phyloP scores from a whole-genome alignment of 2,113 vertebrate genomes.

The Dunckerocampus dactyliophorus region DNA sequence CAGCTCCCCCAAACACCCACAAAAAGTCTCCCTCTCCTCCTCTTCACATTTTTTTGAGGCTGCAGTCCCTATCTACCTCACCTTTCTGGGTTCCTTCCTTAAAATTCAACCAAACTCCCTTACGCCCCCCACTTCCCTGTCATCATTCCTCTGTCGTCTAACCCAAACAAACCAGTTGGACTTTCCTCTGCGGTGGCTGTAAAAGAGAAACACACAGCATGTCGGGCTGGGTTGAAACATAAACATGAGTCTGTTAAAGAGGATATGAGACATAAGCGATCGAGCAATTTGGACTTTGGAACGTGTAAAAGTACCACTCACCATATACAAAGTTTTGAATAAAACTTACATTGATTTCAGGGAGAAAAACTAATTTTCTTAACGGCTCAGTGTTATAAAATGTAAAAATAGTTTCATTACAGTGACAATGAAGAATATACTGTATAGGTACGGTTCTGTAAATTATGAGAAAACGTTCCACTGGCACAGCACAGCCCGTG shows the following conservation, averaged over 20 bases:
- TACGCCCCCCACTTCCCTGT: conserved; percentile 20
- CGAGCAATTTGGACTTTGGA: conserved; percentile 22
- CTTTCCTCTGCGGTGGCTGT: conserved; percentile 54
- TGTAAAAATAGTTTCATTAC: no score
- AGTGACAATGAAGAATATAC: not conserved
- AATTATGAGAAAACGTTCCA: conserved; percentile 28
- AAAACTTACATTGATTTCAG: not conserved
- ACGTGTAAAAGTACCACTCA: conserved; percentile 2
- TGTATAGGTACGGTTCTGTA: conserved; percentile 3
- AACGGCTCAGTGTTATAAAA: no score
- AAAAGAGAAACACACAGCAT: conserved; percentile 58
- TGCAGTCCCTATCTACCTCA: conserved; percentile 5
- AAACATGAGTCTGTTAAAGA: conserved; percentile 59
- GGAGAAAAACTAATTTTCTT: not conserved
- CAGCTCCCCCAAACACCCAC: not conserved
- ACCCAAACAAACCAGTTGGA: conserved; percentile 66
- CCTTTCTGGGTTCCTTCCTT: conserved; percentile 31
- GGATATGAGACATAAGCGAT: conserved; percentile 34
- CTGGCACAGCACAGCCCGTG: conserved; percentile 27
- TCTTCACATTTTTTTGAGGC: not conserved
- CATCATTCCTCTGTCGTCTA: conserved; percentile 57
- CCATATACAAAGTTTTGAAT: not conserved
- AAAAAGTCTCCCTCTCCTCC: no score
- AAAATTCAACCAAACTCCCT: conserved; percentile 45
- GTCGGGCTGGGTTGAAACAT: conserved; percentile 54